Base-by-base conservation (phyloP, 2,113 vertebrate species). In the Amia ocellicauda region DNA sequence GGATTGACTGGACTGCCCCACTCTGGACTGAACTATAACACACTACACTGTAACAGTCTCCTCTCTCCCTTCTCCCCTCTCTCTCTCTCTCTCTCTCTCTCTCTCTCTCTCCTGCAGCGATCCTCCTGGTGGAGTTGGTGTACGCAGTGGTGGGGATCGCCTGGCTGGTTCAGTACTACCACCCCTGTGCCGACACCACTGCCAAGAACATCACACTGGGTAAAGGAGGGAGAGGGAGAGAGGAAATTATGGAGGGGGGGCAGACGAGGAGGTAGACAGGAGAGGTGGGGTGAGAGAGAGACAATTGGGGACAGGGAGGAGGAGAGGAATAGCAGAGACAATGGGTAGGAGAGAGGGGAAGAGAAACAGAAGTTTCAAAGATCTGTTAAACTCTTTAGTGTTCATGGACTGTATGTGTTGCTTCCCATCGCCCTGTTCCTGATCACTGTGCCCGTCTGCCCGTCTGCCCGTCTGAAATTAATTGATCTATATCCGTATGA, bases 151-250 rank as follows among this genome's bases (percentile, higher is more conserved):
- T 99, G 74, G 97, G 97, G 70, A 98, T 99, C 65, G 86, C 91
- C 60, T 99, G 97, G 97, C 91, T 99, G 60, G 92, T 92, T 2
- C 95, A 97, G 83, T 98, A 97, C 85, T 99, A 99, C 80, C 82
- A 92, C 52, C 95, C 96, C 45, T 99, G 97, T 88, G 91, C 94
- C 3, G 97, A 99, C 80, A 75, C 95, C 85, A 98, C 92, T 9
- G 95, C 96, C 66, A 98, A 98, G 86, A 98, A 96, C 23, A 87
- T 99, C 78, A 95, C 97, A 16, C 84, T 98, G 62, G 96, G 97
- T 99, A 83, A 0, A 93, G 79, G 41, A 62, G 23, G 40, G 45
- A 9, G 60, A 3, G 14, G 24, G 0, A 31, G 4, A 11, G 23
- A n/a, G 41, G 20, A 2, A 43, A 1, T 2, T 1, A 1, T 27